Evolutionary conservation across 2,888 invertebrate species (phyloP).

Genomic region (Xanthorhoe spadicearia): DNA sequence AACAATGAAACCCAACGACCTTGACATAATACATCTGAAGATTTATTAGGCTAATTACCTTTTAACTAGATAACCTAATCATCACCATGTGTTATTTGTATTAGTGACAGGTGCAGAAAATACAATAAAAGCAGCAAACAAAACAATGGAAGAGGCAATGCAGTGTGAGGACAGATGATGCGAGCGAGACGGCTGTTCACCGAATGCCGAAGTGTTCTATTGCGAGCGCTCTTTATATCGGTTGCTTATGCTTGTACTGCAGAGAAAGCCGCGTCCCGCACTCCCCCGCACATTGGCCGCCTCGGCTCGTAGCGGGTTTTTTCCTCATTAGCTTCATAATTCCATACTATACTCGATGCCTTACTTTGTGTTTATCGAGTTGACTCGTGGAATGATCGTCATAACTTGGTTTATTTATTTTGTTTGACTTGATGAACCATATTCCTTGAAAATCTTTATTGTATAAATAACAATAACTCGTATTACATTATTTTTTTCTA

Average conservation of each 20-base stretch:
- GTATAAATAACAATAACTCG: neutral
- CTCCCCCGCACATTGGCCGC: constrained; percentile 68
- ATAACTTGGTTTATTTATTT: constrained; percentile 56
- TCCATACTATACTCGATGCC: constrained; percentile 71
- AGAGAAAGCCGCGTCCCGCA: constrained; percentile 83
- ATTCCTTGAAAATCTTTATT: constrained; percentile 9
- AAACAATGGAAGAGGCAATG: constrained; percentile 66
- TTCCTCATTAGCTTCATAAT: constrained; percentile 82
- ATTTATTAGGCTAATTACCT: constrained; percentile 76
- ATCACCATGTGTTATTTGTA: constrained; percentile 69
- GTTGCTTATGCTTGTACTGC: constrained; percentile 68
- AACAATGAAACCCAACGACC: constrained; percentile 79
- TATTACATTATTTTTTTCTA: constrained; percentile 14
- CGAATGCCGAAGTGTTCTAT: constrained; percentile 82
- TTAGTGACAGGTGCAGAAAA: constrained; percentile 68
- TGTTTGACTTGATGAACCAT: constrained; percentile 35
- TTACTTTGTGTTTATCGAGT: constrained; percentile 75
- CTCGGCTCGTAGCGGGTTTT: constrained; percentile 78
- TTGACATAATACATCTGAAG: constrained; percentile 78
- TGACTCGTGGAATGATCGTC: constrained; percentile 66
- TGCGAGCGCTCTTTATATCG: constrained; percentile 83
- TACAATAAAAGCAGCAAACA: constrained; percentile 65
- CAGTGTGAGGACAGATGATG: constrained; percentile 64
- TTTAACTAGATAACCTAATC: constrained; percentile 64
- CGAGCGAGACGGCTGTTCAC: constrained; percentile 83